Percentiles rank a stretch among this genome's conserved stretches.
Evolutionary conservation across 2,113 vertebrate species (phyloP).

Genomic region (Smithornis capensis): DNA sequence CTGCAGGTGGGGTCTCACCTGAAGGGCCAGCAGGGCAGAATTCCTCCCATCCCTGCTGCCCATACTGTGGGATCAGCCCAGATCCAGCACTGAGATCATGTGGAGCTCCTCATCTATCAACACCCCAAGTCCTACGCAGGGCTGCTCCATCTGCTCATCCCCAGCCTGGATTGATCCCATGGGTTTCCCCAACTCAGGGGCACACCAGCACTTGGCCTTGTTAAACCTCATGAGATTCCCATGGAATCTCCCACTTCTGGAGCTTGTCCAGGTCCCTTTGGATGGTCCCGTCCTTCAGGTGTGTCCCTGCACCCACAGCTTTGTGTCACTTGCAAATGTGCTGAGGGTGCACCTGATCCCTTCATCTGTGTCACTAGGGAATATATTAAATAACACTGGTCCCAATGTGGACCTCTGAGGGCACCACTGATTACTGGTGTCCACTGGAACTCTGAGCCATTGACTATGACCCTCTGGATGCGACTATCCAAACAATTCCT

Average conservation of each 20-base stretch:
- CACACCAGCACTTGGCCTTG: not conserved
- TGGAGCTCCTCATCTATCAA: not conserved
- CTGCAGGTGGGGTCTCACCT: not conserved
- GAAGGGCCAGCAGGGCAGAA: not conserved
- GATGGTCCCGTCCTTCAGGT: accelerated
- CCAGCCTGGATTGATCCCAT: not conserved
- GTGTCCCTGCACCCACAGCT: not conserved
- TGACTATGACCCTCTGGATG: not conserved
- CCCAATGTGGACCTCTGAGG: not conserved
- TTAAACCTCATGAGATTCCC: not conserved
- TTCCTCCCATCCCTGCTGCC: not conserved
- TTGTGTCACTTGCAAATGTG: not conserved
- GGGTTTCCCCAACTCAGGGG: not conserved
- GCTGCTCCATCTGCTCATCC: not conserved
- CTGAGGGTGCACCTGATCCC: too few species aligned
- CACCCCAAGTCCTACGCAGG: not conserved
- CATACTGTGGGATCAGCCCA: not conserved
- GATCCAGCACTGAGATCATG: not conserved
- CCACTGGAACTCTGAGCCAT: not conserved
- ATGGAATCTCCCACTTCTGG: not conserved
- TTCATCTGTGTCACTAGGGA: not conserved
- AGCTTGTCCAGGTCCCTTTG: not conserved
- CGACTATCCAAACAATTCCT: not conserved
- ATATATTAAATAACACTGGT: not conserved
- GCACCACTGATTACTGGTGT: not conserved